Conservation (phyloP, 2,888 invertebrate genomes). For the Orchesellides sinensis region DNA sequence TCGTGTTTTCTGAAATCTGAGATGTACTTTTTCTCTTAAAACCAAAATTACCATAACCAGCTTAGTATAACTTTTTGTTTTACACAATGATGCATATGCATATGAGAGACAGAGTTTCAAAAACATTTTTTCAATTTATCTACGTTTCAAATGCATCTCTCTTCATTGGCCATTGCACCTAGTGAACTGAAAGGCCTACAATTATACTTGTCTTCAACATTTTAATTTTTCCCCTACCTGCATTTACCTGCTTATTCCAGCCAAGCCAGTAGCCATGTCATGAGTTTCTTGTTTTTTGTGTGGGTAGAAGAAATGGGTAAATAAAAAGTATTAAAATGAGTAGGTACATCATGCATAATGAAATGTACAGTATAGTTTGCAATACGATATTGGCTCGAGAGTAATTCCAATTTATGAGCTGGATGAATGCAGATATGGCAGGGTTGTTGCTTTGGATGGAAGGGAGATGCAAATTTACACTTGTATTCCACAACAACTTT, state of each 20-base stretch:
- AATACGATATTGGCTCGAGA: not conserved
- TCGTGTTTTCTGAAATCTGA: slow-evolving; percentile 33
- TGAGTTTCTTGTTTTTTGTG: not conserved
- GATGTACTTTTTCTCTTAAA: slow-evolving; percentile 21
- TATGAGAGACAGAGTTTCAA: not conserved
- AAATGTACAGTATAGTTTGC: not conserved
- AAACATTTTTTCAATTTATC: not conserved
- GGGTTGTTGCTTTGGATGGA: not conserved
- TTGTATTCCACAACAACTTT: too few relatives aligned
- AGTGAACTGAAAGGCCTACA: not conserved
- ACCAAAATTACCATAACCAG: slow-evolving; percentile 44
- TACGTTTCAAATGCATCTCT: not conserved
- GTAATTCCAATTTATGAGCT: slow-evolving; percentile 26
- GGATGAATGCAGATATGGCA: not conserved
- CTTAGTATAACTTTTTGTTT: slow-evolving; percentile 5
- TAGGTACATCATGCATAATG: not conserved
- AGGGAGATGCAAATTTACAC: too few relatives aligned
- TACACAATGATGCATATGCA: too few relatives aligned
- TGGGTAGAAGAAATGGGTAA: slow-evolving; percentile 13
- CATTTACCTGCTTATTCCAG: slow-evolving; percentile 6
- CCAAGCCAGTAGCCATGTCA: not conserved
- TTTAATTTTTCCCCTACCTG: slow-evolving; percentile 25
- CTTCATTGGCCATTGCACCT: not conserved
- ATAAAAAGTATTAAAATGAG: not conserved
- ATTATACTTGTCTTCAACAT: slow-evolving; percentile 32